Evolutionary conservation across 2,113 vertebrate genomes (phyloP).

Genomic region (Protobothrops flavoviridis): DNA sequence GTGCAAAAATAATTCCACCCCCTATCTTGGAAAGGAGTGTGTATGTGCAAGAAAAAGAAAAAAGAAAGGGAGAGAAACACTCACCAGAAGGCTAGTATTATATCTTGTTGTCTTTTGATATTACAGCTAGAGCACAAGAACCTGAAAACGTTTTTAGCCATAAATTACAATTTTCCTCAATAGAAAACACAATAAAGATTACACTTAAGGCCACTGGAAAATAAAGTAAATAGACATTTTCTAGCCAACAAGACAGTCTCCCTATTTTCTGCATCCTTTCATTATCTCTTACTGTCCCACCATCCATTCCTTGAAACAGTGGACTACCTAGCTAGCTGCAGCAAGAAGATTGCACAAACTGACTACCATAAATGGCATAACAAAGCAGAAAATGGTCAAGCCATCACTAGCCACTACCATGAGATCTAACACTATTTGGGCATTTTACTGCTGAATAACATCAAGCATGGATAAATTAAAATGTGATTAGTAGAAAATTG

Average conservation of each 20-base stretch:
- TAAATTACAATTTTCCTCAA: constrained; percentile 15
- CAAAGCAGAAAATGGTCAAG: not conserved
- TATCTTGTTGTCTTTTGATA: constrained; percentile 25
- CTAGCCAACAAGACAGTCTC: not conserved
- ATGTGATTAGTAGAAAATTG: not conserved
- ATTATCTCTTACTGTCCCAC: not conserved
- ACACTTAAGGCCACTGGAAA: not conserved
- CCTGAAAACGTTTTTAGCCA: constrained; percentile 37
- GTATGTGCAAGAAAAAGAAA: not conserved
- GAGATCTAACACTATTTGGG: not conserved
- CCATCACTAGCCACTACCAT: not conserved
- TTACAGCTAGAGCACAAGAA: not conserved
- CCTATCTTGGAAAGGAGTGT: constrained; percentile 32
- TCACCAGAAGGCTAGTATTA: constrained; percentile 27
- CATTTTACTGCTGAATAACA: not conserved
- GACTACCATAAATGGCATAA: not conserved
- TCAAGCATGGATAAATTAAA: not conserved
- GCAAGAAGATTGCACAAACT: not conserved
- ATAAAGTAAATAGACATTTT: constrained; percentile 16
- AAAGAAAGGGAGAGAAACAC: constrained; percentile 1
- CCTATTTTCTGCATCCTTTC: not conserved
- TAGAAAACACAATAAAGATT: not conserved
- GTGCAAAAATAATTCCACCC: constrained; percentile 13
- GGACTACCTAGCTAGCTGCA: not conserved
- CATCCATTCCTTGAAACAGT: not conserved